Evolutionary conservation across 37 sponge, comb jelly and placozoan species (phyloP).

Genomic region (Beroe forskalii): DNA sequence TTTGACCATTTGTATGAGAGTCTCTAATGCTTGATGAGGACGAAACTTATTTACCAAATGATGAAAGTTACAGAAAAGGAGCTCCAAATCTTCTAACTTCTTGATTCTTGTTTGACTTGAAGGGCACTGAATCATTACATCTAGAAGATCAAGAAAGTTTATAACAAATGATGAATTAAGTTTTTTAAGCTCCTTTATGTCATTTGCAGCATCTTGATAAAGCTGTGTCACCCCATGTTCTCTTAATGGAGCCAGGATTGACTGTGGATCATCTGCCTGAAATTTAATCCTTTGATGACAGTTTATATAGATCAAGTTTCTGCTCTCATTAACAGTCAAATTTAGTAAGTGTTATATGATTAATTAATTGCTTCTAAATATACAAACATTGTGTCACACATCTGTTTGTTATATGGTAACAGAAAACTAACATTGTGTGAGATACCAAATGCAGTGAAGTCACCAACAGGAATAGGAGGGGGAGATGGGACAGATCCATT

Average conservation of each 20-base stretch:
- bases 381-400: no score
- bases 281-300: no score
- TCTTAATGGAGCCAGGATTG: constrained; percentile 36
- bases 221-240: constrained; percentile 52
- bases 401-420: background rate
- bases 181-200: constrained; percentile 55
- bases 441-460: constrained; percentile 26
- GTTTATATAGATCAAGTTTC: no score
- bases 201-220: constrained; percentile 34
- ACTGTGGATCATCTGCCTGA: constrained; percentile 57
- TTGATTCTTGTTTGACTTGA: constrained; percentile 31
- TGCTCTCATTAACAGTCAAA: no score
- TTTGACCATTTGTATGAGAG: constrained; percentile 60
- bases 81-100: constrained; percentile 50
- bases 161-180: constrained; percentile 31
- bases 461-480: constrained; percentile 13
- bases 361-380: background rate
- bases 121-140: constrained; percentile 29
- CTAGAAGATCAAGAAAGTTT: constrained; percentile 31
- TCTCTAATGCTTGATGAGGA: constrained; percentile 56
- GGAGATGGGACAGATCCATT: constrained; percentile 40
- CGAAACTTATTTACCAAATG: constrained; percentile 41
- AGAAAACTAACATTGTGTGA: constrained; percentile 14
- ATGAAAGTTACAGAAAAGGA: constrained; percentile 60
- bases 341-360: constrained; percentile 11